phyloP scores from a whole-genome alignment of 2,113 vertebrate genomes.

The Dunckerocampus dactyliophorus region DNA sequence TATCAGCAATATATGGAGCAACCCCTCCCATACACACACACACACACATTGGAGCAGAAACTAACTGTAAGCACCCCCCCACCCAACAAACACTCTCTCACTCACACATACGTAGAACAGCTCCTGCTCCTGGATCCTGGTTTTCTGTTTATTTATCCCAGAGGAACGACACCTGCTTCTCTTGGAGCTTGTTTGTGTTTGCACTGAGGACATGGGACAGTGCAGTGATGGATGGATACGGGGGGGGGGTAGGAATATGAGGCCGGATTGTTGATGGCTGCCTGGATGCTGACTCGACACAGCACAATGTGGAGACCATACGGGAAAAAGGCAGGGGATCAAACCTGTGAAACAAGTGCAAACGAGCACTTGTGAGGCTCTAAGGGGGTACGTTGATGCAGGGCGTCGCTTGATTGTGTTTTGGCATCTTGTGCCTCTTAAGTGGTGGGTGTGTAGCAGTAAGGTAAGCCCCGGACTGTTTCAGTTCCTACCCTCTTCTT shows the following conservation, averaged over 20 bases:
- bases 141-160: constrained; percentile 68
- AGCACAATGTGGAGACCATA: not conserved
- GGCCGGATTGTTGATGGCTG: constrained; percentile 18
- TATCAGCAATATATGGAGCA: constrained; percentile 63
- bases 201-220: constrained; percentile 58
- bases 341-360: constrained; percentile 6
- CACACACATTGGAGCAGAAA: constrained; percentile 22
- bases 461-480: not conserved
- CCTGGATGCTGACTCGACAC: constrained; percentile 42
- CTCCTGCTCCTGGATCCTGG: constrained; percentile 64
- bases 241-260: constrained; percentile 21
- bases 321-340: constrained; percentile 14
- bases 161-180: constrained; percentile 63
- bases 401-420: not conserved
- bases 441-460: not conserved
- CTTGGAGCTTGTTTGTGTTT: constrained; percentile 68
- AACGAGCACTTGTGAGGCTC: not conserved
- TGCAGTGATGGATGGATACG: constrained; percentile 28
- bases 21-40: constrained; percentile 25
- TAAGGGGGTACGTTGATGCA: not conserved
- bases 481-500: not conserved
- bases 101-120: constrained; percentile 21
- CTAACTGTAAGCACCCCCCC: constrained; percentile 8
- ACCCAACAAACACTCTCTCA: not conserved
- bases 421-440: not conserved